Evolutionary conservation across 2,113 vertebrate species (phyloP).

Genomic region (Abramis brama): DNA sequence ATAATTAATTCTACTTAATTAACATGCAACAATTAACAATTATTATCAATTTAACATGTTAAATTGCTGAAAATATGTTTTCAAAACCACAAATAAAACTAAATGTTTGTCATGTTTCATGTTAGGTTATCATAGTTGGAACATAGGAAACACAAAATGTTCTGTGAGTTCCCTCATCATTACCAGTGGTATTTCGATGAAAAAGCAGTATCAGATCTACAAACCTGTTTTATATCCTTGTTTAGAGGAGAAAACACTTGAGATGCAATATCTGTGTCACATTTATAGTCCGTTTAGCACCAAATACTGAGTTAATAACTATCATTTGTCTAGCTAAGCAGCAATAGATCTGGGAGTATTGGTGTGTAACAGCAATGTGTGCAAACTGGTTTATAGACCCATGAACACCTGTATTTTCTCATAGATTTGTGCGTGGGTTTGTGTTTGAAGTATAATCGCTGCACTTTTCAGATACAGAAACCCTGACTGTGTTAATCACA

Average conservation of each 20-base stretch:
- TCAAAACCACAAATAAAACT: background rate
- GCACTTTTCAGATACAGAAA: slow-evolving; percentile 50
- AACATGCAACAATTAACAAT: background rate
- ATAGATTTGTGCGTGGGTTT: slow-evolving; percentile 23
- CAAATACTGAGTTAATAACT: slow-evolving; percentile 16
- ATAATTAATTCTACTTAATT: background rate
- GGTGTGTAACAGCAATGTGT: slow-evolving; percentile 2
- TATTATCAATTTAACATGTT: background rate
- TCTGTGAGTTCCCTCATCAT: background rate
- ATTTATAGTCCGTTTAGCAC: background rate
- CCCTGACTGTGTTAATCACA: slow-evolving; percentile 73
- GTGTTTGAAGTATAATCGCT: slow-evolving; percentile 46
- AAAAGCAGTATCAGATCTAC: background rate
- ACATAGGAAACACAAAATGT: background rate
- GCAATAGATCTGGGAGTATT: background rate
- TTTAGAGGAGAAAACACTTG: background rate
- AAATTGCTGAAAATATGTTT: background rate
- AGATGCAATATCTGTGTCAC: background rate
- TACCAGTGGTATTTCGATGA: background rate
- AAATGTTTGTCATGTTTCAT: background rate
- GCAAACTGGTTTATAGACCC: slow-evolving; percentile 17
- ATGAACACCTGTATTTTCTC: slow-evolving; percentile 35
- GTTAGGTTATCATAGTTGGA: background rate
- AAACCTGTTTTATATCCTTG: slow-evolving; percentile 1
- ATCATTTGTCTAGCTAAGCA: slow-evolving; percentile 15